These are phyloP conservation scores for Chrysomela aeneicollis DNA, from an alignment of 2,888 invertebrate species.

Conservation along the genomic window DNA sequence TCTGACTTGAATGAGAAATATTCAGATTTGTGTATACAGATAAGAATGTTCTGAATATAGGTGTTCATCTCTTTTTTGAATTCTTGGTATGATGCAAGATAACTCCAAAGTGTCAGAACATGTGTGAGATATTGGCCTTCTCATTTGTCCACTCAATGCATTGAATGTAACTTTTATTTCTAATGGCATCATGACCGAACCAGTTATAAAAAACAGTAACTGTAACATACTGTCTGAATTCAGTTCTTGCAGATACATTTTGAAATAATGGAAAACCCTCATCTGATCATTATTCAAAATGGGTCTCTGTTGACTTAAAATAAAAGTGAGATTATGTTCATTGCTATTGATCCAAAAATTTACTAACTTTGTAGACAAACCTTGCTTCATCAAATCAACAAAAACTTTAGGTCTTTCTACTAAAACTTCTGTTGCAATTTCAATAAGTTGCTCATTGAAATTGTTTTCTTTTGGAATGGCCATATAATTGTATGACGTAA, in stretches of 20 bases:
- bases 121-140: constrained; percentile 8
- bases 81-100: constrained; percentile 3
- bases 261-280: not conserved
- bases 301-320: constrained; percentile 9
- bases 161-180: constrained; percentile 10
- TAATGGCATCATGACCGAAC: constrained; percentile 6
- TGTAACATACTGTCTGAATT: not conserved
- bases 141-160: constrained; percentile 6
- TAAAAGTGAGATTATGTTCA: constrained; percentile 6
- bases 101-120: not conserved
- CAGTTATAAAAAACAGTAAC: constrained; percentile 3
- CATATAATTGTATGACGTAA: not conserved
- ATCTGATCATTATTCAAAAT: constrained; percentile 6
- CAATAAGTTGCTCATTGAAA: not conserved
- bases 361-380: not conserved
- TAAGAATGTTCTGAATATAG: constrained; percentile 2
- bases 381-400: not conserved
- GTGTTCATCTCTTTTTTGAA: constrained; percentile 7
- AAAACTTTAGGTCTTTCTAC: not conserved
- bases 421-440: not conserved
- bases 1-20: not conserved
- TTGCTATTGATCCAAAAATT: constrained; percentile 1
- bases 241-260: constrained; percentile 6
- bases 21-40: constrained; percentile 4
- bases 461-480: too few relatives aligned